Evolutionary conservation across 2,888 invertebrate genomes (phyloP).

Genomic region (Ectemnius cavifrons): DNA sequence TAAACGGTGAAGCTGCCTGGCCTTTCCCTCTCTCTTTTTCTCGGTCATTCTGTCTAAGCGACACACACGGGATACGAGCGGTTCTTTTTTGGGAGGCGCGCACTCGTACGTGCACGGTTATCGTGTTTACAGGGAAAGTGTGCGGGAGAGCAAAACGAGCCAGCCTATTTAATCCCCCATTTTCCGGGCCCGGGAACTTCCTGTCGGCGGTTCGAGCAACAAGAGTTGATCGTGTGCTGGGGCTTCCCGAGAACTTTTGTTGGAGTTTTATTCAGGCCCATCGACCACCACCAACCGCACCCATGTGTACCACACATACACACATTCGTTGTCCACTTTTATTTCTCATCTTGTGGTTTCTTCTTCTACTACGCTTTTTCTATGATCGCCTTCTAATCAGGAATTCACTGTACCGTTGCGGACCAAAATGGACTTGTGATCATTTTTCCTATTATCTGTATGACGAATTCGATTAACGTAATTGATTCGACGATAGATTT

Average conservation of each 20-base stretch:
- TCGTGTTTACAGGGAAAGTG: neutral
- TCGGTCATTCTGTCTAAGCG: neutral
- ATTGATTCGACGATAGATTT: too few species aligned
- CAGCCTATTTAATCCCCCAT: constrained; percentile 13
- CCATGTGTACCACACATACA: constrained; percentile 26
- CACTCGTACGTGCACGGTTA: constrained; percentile 7
- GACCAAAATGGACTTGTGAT: too few species aligned
- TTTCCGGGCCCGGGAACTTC: constrained; percentile 16
- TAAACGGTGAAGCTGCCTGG: neutral
- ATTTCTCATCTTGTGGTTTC: constrained; percentile 15
- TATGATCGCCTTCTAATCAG: constrained; percentile 36
- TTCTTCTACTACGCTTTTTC: constrained; percentile 24
- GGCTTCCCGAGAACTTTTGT: neutral
- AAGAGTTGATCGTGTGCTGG: constrained; percentile 3
- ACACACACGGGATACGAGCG: neutral
- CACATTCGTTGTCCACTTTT: constrained; percentile 19
- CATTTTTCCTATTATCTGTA: too few species aligned
- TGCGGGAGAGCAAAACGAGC: constrained; percentile 17
- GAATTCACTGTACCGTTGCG: neutral
- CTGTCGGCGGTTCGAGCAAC: constrained; percentile 5
- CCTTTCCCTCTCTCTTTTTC: too few species aligned
- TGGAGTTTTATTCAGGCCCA: constrained; percentile 13
- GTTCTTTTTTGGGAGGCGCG: neutral
- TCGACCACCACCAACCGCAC: neutral
- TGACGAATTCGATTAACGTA: too few species aligned